Percentiles rank a stretch among this genome's conserved stretches.
Conservation (phyloP, 2,113 vertebrate species). For the Hyperopisus bebe region DNA sequence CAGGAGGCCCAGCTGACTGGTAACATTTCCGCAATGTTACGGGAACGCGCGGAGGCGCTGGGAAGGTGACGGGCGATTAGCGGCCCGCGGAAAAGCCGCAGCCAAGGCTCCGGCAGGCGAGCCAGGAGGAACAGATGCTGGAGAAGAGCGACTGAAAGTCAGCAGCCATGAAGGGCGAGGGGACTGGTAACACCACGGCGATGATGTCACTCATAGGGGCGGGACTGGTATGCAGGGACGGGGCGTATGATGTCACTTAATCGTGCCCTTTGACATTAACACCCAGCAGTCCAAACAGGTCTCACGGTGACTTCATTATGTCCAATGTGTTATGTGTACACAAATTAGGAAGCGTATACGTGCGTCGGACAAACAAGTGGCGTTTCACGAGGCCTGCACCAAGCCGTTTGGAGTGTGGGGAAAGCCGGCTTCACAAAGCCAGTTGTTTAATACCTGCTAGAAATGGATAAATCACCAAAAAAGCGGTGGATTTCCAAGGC, state of each 20-base stretch:
- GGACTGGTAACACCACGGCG: neutral
- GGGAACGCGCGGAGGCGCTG: neutral
- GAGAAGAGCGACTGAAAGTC: constrained; percentile 8
- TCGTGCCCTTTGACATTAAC: neutral
- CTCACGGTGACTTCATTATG: neutral
- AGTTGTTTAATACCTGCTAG: neutral
- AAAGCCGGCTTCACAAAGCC: neutral
- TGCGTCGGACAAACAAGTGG: neutral
- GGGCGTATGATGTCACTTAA: neutral
- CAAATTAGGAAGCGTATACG: neutral
- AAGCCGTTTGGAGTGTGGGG: neutral
- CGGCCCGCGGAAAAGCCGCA: neutral
- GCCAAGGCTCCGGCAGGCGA: neutral
- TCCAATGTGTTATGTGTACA: neutral
- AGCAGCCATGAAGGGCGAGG: neutral
- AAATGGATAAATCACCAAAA: neutral
- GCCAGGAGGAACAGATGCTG: constrained; percentile 13
- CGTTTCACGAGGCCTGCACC: neutral
- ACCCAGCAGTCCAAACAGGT: neutral
- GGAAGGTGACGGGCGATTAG: neutral
- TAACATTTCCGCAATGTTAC: neutral
- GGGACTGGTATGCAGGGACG: neutral
- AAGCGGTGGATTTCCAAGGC: neutral
- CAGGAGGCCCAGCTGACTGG: neutral
- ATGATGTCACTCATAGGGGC: neutral